Conservation (phyloP, 1,140 invertebrate genomes). For the Drosophila pachea region DNA sequence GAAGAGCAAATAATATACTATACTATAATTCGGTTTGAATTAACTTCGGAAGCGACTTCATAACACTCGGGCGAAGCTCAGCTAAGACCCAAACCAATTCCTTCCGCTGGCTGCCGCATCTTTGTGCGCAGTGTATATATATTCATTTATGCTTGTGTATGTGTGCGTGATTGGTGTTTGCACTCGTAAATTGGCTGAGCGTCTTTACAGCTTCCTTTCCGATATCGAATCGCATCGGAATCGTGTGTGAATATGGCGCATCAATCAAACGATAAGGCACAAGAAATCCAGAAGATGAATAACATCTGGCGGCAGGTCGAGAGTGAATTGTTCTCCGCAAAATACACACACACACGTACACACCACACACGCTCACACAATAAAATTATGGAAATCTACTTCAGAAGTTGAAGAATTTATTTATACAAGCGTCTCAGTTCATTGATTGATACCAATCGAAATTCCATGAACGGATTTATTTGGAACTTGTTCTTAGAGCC, state of each 20-base stretch:
- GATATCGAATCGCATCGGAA: slow-evolving; percentile 49
- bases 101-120: too few relatives aligned
- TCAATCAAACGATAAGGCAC: slow-evolving; percentile 70
- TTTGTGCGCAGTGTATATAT: not conserved
- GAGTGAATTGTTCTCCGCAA: slow-evolving; percentile 65
- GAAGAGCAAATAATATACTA: too few relatives aligned
- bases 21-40: too few relatives aligned
- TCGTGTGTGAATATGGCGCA: slow-evolving; percentile 63
- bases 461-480: slow-evolving; percentile 13
- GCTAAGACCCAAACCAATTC: too few relatives aligned
- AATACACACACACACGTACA: slow-evolving; percentile 32
- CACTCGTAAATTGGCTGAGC: slow-evolving; percentile 33
- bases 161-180: not conserved
- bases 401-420: slow-evolving; percentile 50
- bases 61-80: too few relatives aligned
- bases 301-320: slow-evolving; percentile 60
- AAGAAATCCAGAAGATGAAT: slow-evolving; percentile 71
- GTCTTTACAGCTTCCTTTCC: slow-evolving; percentile 63
- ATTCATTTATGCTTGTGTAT: not conserved
- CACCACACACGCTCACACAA: slow-evolving; percentile 8
- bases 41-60: too few relatives aligned
- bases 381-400: slow-evolving; percentile 63
- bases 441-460: slow-evolving; percentile 54
- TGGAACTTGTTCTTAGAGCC: slow-evolving; percentile 1
- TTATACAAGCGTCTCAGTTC: slow-evolving; percentile 21